Evolutionary conservation across 2,797 vertebrate genomes (phyloP), one percentile per base, ranked within the genome.

Genomic region (Rhinella marina): DNA sequence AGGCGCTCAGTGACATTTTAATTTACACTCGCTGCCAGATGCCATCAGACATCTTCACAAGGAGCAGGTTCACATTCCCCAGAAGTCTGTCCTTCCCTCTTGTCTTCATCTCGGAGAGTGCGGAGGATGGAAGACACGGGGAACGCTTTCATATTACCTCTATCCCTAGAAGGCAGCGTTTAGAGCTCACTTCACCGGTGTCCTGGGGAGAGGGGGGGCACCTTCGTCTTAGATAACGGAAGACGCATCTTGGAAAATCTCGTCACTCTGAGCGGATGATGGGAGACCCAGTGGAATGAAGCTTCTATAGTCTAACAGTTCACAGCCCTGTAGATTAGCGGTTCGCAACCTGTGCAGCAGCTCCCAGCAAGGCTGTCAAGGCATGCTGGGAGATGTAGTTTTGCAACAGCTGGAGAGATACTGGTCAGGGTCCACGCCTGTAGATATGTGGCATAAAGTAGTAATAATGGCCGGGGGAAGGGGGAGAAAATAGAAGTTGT

Each of bases 21-120:
- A 82, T 82, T 82, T 79, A 61, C 72, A 56, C 50, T 87, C 27
- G 7, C 54, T 78, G 59, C 14, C 59, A 76, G 79, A 73, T n/a
- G 59, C 29, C 56, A 57, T 19, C 59, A 62, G 59, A 64, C 25
- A 13, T 66, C 8, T 25, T 25, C 3, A 66, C 21, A 23, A 62
- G 21, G 5, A 1, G 11, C 25, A 16, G 59, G 52, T 80, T 72
- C 50, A 56, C 81, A 50, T 66, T 66, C 61, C 25, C 72, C 4
- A 29, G 50, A 54, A 12, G 59, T 48, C 19, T 7, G 29, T 1
- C 41, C 57, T 2, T 27, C n/a, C 23, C 57, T 72, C n/a, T 57
- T 27, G 32, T 79, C 19, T 32, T 41, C 59, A 48, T 48, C 81
- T 56, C 7, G 3, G 16, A 14, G 52, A 68, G 27, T 7, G 27